phyloP scores from a whole-genome alignment of 2,113 vertebrate genomes.

The Macquaria ambigua region DNA sequence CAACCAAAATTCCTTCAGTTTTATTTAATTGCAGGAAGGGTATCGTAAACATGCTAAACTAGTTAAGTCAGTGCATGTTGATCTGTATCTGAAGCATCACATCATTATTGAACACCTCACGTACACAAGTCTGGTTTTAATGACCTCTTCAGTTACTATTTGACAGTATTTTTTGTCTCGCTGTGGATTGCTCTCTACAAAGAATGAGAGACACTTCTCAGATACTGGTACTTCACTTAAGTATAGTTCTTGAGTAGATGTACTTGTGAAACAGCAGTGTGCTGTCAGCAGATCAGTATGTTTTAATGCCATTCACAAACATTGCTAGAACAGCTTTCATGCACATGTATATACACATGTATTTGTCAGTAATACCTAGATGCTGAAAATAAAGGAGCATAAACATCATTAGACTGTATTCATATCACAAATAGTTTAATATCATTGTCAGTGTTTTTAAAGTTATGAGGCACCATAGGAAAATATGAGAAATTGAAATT shows the following conservation, averaged over 20 bases:
- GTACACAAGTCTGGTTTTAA: background rate
- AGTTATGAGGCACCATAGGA: conserved; percentile 6
- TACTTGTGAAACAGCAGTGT: background rate
- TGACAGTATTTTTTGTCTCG: background rate
- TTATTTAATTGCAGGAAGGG: too few relatives aligned
- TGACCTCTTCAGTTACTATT: too few relatives aligned
- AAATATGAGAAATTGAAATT: background rate
- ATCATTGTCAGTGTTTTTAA: background rate
- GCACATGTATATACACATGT: background rate
- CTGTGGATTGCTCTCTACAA: background rate
- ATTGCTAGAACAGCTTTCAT: too few relatives aligned
- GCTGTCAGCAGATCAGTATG: background rate
- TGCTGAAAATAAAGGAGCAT: conserved; percentile 4
- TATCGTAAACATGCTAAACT: too few relatives aligned
- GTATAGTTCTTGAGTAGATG: background rate
- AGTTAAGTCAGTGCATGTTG: too few relatives aligned
- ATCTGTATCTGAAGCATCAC: background rate
- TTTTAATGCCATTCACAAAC: background rate
- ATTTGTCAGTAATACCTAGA: too few relatives aligned
- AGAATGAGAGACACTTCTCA: too few relatives aligned
- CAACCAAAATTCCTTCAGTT: too few relatives aligned
- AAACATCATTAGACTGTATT: background rate
- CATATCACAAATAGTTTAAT: conserved; percentile 25
- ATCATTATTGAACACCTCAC: background rate
- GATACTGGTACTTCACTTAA: background rate